Percentiles rank a stretch among this genome's conserved stretches.
Conservation (phyloP, 2,888 invertebrate genomes). For the Drosophila affinis region DNA sequence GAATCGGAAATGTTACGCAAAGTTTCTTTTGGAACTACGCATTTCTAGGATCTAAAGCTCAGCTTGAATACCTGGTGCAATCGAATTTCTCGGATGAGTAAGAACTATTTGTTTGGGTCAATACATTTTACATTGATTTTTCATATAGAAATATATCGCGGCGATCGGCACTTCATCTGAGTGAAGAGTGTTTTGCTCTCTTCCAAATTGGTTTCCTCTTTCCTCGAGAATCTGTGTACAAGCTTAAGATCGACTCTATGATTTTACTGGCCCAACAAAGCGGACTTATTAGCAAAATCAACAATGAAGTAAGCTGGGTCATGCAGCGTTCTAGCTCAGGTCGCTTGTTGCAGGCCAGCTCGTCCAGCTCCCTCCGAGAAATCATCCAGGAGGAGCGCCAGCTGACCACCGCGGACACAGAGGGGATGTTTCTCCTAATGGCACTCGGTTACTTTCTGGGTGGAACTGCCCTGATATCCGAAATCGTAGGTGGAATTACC, state of each 20-base stretch:
- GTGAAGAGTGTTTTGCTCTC: conserved; percentile 89
- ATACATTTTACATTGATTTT: not conserved
- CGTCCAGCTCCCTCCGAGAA: conserved; percentile 83
- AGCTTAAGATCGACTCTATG: conserved; percentile 86
- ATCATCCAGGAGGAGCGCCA: conserved; percentile 87
- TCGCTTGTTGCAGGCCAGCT: conserved; percentile 86
- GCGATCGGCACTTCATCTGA: conserved; percentile 88
- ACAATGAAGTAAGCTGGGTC: conserved; percentile 89
- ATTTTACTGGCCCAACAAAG: conserved; percentile 87
- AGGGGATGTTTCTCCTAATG: conserved; percentile 91
- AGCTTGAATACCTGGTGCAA: conserved; percentile 89
- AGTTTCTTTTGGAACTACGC: conserved; percentile 92
- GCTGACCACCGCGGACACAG: conserved; percentile 90
- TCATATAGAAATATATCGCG: conserved; percentile 84
- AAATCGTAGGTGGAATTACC: conserved; percentile 89
- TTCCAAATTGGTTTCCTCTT: conserved; percentile 88
- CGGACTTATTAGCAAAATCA: conserved; percentile 88
- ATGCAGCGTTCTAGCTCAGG: conserved; percentile 87
- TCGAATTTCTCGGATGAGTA: conserved; percentile 88
- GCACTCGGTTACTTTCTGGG: conserved; percentile 89
- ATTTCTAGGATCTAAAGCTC: conserved; percentile 89
- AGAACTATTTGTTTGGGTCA: conserved; percentile 36
- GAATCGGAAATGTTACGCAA: conserved; percentile 89
- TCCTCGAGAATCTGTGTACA: conserved; percentile 87
- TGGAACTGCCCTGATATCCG: conserved; percentile 87